These are phyloP conservation scores for Chrysogorgia sp. DNA, from an alignment of 92 coral and sea anemone species.

Conservation along the genomic window DNA sequence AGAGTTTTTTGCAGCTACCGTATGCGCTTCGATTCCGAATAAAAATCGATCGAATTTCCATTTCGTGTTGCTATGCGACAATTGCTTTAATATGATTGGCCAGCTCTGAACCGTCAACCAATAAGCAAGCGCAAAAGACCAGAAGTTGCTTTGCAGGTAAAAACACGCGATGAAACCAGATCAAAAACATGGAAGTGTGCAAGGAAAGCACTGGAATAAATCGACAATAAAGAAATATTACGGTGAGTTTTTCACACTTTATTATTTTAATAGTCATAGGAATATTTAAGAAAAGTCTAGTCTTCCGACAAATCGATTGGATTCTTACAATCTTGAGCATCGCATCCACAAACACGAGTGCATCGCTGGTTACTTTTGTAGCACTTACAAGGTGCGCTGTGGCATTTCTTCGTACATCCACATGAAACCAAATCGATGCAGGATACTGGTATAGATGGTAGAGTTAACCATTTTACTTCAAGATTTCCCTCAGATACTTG, in stretches of 20 bases:
- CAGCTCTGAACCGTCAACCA: neutral
- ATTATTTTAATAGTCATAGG: neutral
- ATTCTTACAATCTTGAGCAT: neutral
- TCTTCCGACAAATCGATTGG: neutral
- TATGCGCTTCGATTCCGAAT: too few species aligned
- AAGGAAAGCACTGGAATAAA: neutral
- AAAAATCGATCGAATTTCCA: too few species aligned
- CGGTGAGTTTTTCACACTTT: neutral
- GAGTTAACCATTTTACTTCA: neutral
- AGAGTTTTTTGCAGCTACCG: too few species aligned
- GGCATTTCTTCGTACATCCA: neutral
- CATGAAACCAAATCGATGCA: neutral
- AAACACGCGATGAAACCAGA: neutral
- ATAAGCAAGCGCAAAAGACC: constrained; percentile 1
- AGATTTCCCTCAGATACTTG: constrained; percentile 14
- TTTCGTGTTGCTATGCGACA: too few species aligned
- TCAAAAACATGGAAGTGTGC: neutral
- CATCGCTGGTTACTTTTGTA: neutral
- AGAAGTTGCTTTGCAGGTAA: neutral
- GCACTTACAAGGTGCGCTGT: constrained; percentile 8
- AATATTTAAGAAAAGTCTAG: neutral
- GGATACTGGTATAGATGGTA: neutral
- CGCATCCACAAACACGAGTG: neutral
- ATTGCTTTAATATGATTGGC: neutral
- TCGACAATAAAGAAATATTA: neutral